Evolutionary conservation across 2,888 invertebrate species (phyloP).

Genomic region (Xestobium rufovillosum): DNA sequence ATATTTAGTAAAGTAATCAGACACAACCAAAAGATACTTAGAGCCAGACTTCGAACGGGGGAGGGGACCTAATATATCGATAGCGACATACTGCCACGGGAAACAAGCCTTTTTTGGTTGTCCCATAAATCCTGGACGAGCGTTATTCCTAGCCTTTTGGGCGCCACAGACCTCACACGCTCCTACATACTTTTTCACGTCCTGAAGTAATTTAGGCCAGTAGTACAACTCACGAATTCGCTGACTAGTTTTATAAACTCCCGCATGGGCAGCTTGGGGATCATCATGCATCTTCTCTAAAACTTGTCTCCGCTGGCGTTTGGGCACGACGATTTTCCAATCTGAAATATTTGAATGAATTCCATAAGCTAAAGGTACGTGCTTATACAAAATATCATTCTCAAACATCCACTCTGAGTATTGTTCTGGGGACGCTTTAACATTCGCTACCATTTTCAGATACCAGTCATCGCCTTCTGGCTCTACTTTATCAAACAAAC

Average conservation of each 20-base stretch:
- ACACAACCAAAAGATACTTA: slow-evolving; percentile 16
- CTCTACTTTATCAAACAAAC: no score
- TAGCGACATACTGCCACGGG: slow-evolving; percentile 21
- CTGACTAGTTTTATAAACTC: slow-evolving; percentile 20
- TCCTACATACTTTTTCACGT: slow-evolving; percentile 17
- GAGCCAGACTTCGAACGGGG: slow-evolving; percentile 18
- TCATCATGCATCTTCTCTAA: slow-evolving; percentile 18
- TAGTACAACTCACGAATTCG: slow-evolving; percentile 20
- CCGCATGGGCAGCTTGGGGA: slow-evolving; percentile 21
- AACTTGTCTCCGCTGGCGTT: slow-evolving; percentile 15
- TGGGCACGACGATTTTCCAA: slow-evolving; percentile 24
- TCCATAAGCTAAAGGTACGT: slow-evolving; percentile 10
- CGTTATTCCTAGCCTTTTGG: slow-evolving; percentile 19
- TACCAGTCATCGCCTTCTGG: slow-evolving; percentile 21
- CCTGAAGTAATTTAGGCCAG: slow-evolving; percentile 21
- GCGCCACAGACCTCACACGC: slow-evolving; percentile 21
- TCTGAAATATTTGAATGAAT: slow-evolving; percentile 14
- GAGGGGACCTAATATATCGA: slow-evolving; percentile 22
- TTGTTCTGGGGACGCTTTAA: slow-evolving; percentile 9
- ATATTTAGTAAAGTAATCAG: slow-evolving; percentile 20
- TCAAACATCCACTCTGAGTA: slow-evolving; percentile 19
- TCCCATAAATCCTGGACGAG: slow-evolving; percentile 22
- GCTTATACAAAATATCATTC: slow-evolving; percentile 14
- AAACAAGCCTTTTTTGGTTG: slow-evolving; percentile 14
- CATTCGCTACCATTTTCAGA: slow-evolving; percentile 10